Percentiles rank a stretch among this genome's conserved stretches.
Conservation (phyloP, 2,113 vertebrate genomes). For the Cololabis saira region DNA sequence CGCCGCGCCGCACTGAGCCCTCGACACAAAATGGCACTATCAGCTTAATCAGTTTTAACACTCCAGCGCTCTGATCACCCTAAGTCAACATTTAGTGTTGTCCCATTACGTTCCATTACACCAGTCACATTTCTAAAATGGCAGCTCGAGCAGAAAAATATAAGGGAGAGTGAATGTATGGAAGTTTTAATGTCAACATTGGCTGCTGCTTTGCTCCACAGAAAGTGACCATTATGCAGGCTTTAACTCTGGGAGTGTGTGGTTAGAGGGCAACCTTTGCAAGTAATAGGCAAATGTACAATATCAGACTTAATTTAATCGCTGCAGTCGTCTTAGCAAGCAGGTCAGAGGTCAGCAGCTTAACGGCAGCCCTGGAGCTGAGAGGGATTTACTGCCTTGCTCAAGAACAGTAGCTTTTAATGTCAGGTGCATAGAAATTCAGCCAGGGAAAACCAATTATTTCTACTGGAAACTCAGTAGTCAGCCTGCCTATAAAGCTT, state of each 20-base stretch:
- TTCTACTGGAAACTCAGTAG: too few relatives aligned
- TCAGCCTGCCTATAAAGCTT: too few relatives aligned
- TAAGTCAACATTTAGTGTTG: constrained; percentile 59
- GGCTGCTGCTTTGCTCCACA: neutral
- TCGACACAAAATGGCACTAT: constrained; percentile 38
- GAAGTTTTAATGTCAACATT: constrained; percentile 14
- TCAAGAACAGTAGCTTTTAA: neutral
- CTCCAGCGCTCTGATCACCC: constrained; percentile 46
- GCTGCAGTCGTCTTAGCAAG: neutral
- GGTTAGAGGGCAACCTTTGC: constrained; percentile 25
- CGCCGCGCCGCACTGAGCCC: constrained; percentile 1
- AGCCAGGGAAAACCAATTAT: too few relatives aligned
- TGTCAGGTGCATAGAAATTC: too few relatives aligned
- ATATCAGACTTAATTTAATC: constrained; percentile 51
- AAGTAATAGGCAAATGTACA: constrained; percentile 41
- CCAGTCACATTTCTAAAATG: constrained; percentile 48
- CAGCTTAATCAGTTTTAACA: constrained; percentile 63
- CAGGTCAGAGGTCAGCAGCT: constrained; percentile 33
- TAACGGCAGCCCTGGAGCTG: constrained; percentile 9
- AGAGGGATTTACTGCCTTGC: neutral
- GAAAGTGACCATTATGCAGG: constrained; percentile 14
- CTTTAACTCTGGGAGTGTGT: constrained; percentile 30
- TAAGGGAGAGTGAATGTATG: neutral
- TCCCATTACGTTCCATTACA: constrained; percentile 55
- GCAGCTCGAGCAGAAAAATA: constrained; percentile 24